A percentile compares a stretch with the other conserved stretches of the same genome.
Conservation (phyloP, 1,140 invertebrate species). For the Portunus trituberculatus region DNA sequence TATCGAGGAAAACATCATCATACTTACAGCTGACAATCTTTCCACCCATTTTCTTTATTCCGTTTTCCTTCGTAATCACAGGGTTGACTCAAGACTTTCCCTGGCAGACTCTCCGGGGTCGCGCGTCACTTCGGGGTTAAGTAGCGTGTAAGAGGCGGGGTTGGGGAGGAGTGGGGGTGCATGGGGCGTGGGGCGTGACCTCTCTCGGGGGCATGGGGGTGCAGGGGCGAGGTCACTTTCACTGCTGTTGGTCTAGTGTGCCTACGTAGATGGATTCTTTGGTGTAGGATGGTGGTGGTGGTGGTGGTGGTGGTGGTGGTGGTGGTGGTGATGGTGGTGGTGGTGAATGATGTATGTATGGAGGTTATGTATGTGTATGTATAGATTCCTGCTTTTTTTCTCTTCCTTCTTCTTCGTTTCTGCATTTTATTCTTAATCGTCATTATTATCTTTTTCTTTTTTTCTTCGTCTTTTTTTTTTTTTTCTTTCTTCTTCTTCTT, state of each 20-base stretch:
- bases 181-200: not conserved
- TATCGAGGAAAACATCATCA: too few relatives aligned
- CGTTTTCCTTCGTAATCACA: not conserved
- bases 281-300: too few relatives aligned
- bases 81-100: not conserved
- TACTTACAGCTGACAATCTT: too few relatives aligned
- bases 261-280: too few relatives aligned
- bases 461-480: too few relatives aligned
- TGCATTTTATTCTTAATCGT: too few relatives aligned
- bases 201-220: not conserved
- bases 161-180: too few relatives aligned
- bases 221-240: not conserved
- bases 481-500: not conserved
- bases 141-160: not conserved
- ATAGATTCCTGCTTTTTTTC: too few relatives aligned
- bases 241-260: not conserved
- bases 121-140: not conserved
- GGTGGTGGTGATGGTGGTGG: not conserved
- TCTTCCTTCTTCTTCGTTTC: too few relatives aligned
- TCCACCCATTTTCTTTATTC: not conserved
- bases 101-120: not conserved
- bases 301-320: not conserved
- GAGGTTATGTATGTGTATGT: too few relatives aligned
- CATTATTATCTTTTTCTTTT: too few relatives aligned
- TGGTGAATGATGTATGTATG: not conserved